Evolutionary conservation across 2,797 vertebrate species (phyloP).

Genomic region (Melanotaenia boesemani): DNA sequence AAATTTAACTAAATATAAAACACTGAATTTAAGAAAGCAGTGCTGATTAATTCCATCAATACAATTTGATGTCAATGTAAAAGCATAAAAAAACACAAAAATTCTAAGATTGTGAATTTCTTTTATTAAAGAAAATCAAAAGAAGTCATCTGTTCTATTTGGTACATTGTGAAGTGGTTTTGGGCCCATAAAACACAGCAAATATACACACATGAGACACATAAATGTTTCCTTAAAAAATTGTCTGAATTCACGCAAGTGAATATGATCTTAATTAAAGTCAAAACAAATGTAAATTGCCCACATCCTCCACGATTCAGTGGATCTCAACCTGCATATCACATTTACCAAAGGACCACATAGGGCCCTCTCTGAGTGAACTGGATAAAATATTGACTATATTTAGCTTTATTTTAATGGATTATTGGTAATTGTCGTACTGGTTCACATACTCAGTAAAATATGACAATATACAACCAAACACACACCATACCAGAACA

Average conservation of each 20-base stretch:
- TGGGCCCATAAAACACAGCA: conserved; percentile 76
- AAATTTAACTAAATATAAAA: not conserved
- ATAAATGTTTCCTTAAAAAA: not conserved
- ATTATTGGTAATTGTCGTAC: not conserved
- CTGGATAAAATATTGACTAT: not conserved
- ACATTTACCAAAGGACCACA: not conserved
- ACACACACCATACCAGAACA: conserved; percentile 15
- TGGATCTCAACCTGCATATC: not conserved
- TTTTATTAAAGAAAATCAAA: conserved; percentile 63
- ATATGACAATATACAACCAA: conserved; percentile 25
- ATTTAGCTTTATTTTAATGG: not conserved
- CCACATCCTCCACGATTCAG: not conserved
- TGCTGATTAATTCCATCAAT: not conserved
- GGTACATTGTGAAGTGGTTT: conserved; percentile 52
- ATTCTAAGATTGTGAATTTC: conserved; percentile 7
- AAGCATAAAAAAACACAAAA: not conserved
- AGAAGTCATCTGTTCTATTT: conserved; percentile 49
- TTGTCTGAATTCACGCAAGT: conserved; percentile 6
- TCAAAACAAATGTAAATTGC: not conserved
- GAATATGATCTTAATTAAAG: not conserved
- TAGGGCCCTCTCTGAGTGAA: not conserved
- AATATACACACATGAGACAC: conserved; percentile 53
- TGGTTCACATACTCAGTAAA: conserved; percentile 2
- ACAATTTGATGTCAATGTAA: not conserved
- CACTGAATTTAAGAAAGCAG: not conserved